phyloP scores from a whole-genome alignment of 2,797 vertebrate genomes.

The Morelia viridis region DNA sequence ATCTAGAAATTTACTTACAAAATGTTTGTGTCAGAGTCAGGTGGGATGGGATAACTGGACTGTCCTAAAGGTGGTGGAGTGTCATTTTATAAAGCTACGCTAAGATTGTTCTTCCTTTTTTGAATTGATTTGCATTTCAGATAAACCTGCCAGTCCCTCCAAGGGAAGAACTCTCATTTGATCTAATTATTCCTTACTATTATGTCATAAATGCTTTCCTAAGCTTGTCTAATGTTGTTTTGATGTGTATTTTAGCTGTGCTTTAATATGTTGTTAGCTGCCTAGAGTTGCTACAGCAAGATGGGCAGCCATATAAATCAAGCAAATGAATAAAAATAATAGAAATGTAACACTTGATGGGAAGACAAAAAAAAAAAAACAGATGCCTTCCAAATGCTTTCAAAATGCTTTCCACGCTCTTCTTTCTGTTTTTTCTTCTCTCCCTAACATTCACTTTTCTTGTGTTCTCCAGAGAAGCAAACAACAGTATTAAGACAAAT shows the following conservation, averaged over 20 bases:
- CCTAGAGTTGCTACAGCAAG: not conserved
- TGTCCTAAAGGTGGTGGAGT: too few relatives aligned
- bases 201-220: too few relatives aligned
- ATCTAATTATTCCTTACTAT: too few relatives aligned
- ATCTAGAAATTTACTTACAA: too few relatives aligned
- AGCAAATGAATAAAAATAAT: not conserved
- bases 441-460: not conserved
- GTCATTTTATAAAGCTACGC: too few relatives aligned
- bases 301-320: not conserved
- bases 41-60: too few relatives aligned
- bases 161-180: too few relatives aligned
- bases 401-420: not conserved
- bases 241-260: not conserved
- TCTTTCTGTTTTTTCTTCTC: not conserved
- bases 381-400: not conserved
- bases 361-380: not conserved
- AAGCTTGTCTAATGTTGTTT: not conserved
- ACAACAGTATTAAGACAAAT: conserved; percentile 46
- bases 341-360: not conserved
- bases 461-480: conserved; percentile 43
- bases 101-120: too few relatives aligned
- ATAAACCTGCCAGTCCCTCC: too few relatives aligned
- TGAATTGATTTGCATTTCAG: too few relatives aligned
- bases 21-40: too few relatives aligned
- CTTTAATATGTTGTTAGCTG: not conserved